A percentile compares a stretch with the other conserved stretches of the same genome.
phyloP scores from a whole-genome alignment of 2,797 vertebrate species.

The Rhinatrema bivittatum region DNA sequence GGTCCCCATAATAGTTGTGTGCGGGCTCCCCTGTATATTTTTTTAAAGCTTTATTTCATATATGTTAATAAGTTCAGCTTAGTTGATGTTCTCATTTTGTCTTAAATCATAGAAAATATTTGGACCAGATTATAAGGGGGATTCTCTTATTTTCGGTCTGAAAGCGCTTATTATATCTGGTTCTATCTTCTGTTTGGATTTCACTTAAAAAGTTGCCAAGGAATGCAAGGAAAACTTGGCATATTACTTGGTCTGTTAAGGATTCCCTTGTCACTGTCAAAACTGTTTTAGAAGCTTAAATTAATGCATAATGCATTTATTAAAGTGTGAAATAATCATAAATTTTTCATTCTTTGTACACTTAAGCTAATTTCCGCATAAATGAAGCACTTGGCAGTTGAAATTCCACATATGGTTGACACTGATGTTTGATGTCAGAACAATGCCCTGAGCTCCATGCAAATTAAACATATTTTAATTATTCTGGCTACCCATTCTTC shows the following conservation, averaged over 20 bases:
- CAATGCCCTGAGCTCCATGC: slow-evolving; percentile 65
- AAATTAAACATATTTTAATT: slow-evolving; percentile 65
- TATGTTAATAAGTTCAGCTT: no score
- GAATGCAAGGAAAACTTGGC: slow-evolving; percentile 22
- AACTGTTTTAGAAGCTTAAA: slow-evolving; percentile 72
- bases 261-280: slow-evolving; percentile 56
- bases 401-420: slow-evolving; percentile 67
- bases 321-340: slow-evolving; percentile 84
- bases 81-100: no score
- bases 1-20: no score
- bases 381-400: slow-evolving; percentile 78
- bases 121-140: no score
- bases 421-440: slow-evolving; percentile 83
- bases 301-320: slow-evolving; percentile 82
- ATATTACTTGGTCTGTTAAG: slow-evolving; percentile 23
- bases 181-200: no score
- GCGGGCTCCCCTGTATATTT: no score
- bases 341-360: slow-evolving; percentile 85
- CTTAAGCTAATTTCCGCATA: slow-evolving; percentile 84
- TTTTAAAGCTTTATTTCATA: no score
- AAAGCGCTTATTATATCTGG: no score
- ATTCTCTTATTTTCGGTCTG: no score
- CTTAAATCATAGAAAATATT: no score
- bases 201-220: slow-evolving; percentile 10
- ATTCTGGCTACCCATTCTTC: slow-evolving; percentile 40